Base-by-base conservation (phyloP, 1,140 invertebrate genomes). In the Listronotus oregonensis region DNA sequence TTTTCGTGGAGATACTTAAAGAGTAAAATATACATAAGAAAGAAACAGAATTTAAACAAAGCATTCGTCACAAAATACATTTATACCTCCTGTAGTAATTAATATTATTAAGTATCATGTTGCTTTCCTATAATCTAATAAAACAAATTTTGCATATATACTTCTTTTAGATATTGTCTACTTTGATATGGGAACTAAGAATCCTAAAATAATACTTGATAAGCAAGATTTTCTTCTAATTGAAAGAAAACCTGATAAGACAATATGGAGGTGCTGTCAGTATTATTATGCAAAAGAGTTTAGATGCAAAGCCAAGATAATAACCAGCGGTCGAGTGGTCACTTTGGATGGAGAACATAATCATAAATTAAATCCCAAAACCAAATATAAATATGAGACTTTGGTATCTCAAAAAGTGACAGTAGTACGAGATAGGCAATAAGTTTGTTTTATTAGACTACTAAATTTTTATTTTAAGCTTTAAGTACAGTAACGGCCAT, bases 181-280 rank as follows among this genome's bases (percentile, higher is more conserved):
- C 40, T 71, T 71, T 40, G 67, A 64, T 14, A 61, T 64, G 55
- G 70, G 64, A 18, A 55, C 57, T 0, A 71, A 71, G 37, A 69
- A 71, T 34, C 70, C 70, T 11, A 71, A 71, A 67, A 18, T 71
- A 12, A 60, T 71, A 4, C 27, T 71, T 15, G 70, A 71, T 15
- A 47, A 52, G 5, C 56, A 61, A 46, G 64, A 64, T 47, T 71
- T 66, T 51, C 12, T 69, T 3, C 56, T 66, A 6, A 42, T 49
- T 10, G 49, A 60, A 40, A 66, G 62, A 46, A 64, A 60, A 62
- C 12, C 56, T 10, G 52, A 64, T 12, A 66, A 69, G 17, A 71
- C 70, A 10, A 42, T 64, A 0, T 71, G 70, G 70, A 67, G 51
- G 43, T 69, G 67, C 27, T 44, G 15, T 10, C 49, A 56, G 39